Base-by-base conservation (phyloP, 2,888 invertebrate species). In the Pseudococcus jackbeardsleyi region DNA sequence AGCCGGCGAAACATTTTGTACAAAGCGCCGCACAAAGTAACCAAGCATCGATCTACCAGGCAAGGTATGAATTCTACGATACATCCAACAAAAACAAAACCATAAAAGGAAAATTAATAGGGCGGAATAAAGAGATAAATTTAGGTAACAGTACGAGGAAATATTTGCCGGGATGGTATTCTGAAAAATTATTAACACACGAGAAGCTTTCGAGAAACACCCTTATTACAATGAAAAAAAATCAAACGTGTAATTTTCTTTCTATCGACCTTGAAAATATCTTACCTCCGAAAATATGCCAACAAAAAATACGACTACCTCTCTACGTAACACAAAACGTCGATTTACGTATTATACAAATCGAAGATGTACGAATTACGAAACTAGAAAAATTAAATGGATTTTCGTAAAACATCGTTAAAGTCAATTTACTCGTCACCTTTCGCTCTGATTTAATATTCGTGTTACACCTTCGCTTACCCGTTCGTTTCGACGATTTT, bases 81-180 rank as follows among this genome's bases (percentile, higher is more conserved):
- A 33, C 72, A 33, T 72, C 17, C 17, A 72, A 72, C 72, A 72
- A 72, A 72, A 72, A 33, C 72, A 72, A 72, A 72, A 72, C 26
- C 72, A 33, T 33, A 33, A 72, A 72, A 72, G 72, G 33, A 72
- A 72, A 72, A 33, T 72, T 72, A 72, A 72, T 72, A 72, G 72
- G 33, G 72, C 72, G 72, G 72, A 72, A 72, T 72, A 72, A 72
- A 72, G 33, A 72, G 72, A 72, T 72, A 33, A 72, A 33, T 33
- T 72, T 72, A 33, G 33, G 72, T 39, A 33, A 33, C 26, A 33
- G 26, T 33, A 72, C 17, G 72, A 11, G 72, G 33, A 72, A 33
- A 72, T 72, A 33, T 72, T 17, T 33, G 17, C 72, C 15, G 72
- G 33, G 33, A 33, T 72, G 33, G 39, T 72, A 33, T 72, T 26